A percentile compares a stretch with the other conserved stretches of the same genome.
phyloP scores from a whole-genome alignment of 2,113 vertebrate species.

The Dromiciops gliroides region DNA sequence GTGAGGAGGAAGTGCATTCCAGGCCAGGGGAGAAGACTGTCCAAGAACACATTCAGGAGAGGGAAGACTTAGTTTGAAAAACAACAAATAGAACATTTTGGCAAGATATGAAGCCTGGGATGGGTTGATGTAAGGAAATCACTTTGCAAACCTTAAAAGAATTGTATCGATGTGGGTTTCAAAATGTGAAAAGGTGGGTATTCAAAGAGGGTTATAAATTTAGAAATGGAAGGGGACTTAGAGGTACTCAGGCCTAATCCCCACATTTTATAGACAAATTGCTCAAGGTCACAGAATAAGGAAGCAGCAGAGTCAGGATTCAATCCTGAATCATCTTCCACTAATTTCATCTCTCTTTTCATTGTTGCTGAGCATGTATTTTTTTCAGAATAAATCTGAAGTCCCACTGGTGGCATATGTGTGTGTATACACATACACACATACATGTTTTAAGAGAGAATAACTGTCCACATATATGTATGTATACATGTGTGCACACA shows the following conservation, averaged over 20 bases:
- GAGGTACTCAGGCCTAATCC: not conserved
- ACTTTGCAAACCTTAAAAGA: not conserved
- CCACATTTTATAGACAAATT: not conserved
- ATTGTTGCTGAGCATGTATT: not conserved
- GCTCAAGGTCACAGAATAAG: not conserved
- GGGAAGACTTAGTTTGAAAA: not conserved
- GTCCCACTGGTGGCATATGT: not conserved
- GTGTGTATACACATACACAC: not conserved
- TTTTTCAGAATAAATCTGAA: constrained; percentile 26
- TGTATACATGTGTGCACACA: not conserved
- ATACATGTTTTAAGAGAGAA: constrained; percentile 37
- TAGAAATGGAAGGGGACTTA: not conserved
- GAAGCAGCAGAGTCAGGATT: not conserved
- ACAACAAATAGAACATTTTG: not conserved
- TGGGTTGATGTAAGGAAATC: not conserved
- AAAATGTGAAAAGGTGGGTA: not conserved
- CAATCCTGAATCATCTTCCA: not conserved
- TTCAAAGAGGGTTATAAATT: not conserved
- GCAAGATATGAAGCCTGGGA: not conserved
- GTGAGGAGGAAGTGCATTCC: not conserved
- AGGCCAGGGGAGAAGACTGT: not conserved
- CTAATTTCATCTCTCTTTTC: not conserved
- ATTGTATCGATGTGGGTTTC: not conserved
- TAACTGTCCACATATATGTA: not conserved
- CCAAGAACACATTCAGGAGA: not conserved